Conservation (phyloP, 2,888 invertebrate genomes). For the Coelogynopora nodosa region DNA sequence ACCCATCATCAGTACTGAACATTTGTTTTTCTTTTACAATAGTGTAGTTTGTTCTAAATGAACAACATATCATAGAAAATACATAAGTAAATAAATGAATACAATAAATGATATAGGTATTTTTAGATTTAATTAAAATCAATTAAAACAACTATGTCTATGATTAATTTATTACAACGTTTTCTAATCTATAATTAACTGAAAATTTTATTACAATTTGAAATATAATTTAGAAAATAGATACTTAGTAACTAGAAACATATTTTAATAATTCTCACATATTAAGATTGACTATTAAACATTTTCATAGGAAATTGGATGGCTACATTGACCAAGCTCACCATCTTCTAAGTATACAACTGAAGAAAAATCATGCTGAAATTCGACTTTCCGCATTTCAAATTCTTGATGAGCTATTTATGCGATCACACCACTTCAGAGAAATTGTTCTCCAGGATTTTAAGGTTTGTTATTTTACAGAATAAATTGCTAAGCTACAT, state of each 20-base stretch:
- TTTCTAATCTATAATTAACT: too few relatives aligned
- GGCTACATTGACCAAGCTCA: constrained; percentile 60
- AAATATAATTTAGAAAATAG: too few relatives aligned
- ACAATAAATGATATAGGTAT: too few relatives aligned
- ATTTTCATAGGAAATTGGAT: constrained; percentile 59
- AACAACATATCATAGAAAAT: neutral
- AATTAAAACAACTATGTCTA: too few relatives aligned
- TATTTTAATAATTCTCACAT: too few relatives aligned
- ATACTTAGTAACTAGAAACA: too few relatives aligned
- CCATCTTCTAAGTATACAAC: constrained; percentile 61
- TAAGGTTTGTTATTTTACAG: constrained; percentile 51
- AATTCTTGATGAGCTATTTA: constrained; percentile 64
- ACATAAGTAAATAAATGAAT: too few relatives aligned
- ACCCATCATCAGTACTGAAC: too few relatives aligned
- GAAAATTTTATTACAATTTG: too few relatives aligned
- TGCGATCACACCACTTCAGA: constrained; percentile 64
- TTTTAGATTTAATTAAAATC: too few relatives aligned
- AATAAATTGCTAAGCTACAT: too few relatives aligned
- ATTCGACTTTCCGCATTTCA: constrained; percentile 65
- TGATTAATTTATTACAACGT: too few relatives aligned
- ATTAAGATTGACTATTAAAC: neutral
- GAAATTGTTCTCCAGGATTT: constrained; percentile 62
- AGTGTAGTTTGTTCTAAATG: neutral
- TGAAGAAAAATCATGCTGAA: constrained; percentile 65
- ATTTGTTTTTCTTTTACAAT: neutral